A percentile compares a stretch with the other conserved stretches of the same genome.
phyloP scores from a whole-genome alignment of 2,113 vertebrate genomes.

The Gallinago media region DNA sequence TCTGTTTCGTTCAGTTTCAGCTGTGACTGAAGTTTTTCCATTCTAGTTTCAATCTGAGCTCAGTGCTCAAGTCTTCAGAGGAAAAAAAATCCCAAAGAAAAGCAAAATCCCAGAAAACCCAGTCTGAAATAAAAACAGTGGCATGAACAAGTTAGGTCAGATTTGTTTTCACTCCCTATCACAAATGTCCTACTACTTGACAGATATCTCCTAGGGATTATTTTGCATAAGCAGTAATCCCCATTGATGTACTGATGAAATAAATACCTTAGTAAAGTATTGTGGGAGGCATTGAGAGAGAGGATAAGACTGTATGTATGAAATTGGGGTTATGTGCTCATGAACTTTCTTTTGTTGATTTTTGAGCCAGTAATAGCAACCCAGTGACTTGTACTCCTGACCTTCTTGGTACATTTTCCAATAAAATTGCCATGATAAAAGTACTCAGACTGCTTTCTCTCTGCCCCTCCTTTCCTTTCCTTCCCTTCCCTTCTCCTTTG shows the following conservation, averaged over 20 bases:
- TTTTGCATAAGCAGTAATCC: neutral
- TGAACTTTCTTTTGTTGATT: neutral
- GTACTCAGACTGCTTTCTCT: neutral
- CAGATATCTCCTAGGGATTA: neutral
- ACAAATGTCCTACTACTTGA: neutral
- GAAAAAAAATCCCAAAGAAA: neutral
- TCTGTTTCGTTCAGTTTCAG: neutral
- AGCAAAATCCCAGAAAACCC: neutral
- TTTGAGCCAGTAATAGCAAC: neutral
- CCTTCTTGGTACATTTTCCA: neutral
- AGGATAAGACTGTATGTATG: neutral
- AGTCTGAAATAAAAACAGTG: conserved; percentile 1
- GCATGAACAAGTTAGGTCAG: neutral
- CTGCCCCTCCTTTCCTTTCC: neutral
- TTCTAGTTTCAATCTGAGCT: neutral
- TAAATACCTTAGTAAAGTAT: neutral
- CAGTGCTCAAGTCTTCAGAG: neutral
- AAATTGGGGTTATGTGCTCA: neutral
- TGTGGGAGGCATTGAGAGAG: neutral
- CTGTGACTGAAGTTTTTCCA: conserved; percentile 26
- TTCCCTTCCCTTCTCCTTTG: neutral
- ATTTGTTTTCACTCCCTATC: conserved; percentile 1
- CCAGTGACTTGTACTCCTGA: neutral
- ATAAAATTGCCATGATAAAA: neutral
- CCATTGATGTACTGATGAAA: neutral